Conservation (phyloP, 2,888 invertebrate genomes). For the Lasioglossum villosulum region DNA sequence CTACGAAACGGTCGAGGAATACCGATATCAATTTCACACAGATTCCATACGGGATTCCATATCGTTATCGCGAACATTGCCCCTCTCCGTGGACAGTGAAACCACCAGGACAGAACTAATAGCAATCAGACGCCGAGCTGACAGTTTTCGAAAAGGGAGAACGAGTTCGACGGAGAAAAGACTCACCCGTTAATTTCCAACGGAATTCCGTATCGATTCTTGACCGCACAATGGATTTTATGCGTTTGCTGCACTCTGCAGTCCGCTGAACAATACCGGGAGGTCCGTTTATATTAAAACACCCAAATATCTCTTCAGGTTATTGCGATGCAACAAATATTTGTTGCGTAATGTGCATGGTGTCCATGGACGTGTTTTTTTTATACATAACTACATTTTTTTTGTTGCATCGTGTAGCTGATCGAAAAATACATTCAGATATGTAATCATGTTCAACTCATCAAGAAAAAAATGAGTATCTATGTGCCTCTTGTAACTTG, state of each 20-base stretch:
- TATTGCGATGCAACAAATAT: no score
- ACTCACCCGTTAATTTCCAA: neutral
- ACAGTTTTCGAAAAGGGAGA: neutral
- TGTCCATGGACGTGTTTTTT: no score
- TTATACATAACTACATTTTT: no score
- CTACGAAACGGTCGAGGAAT: conserved; percentile 31
- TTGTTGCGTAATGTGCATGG: no score
- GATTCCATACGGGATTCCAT: neutral
- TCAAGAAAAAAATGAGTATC: neutral
- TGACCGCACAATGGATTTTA: neutral
- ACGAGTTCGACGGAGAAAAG: neutral
- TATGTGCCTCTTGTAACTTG: neutral
- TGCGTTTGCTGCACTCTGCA: neutral
- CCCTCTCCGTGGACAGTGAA: neutral
- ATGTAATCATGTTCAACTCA: no score
- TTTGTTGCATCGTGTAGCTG: no score
- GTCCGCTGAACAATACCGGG: neutral
- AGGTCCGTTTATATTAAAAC: no score
- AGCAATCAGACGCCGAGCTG: neutral
- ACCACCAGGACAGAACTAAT: conserved; percentile 3
- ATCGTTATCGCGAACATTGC: neutral
- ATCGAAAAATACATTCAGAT: no score
- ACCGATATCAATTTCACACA: conserved; percentile 43
- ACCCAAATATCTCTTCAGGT: no score
- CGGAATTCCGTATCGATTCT: neutral